Evolutionary conservation across 1,140 invertebrate species (phyloP).

Genomic region (Trichonephila clavata): DNA sequence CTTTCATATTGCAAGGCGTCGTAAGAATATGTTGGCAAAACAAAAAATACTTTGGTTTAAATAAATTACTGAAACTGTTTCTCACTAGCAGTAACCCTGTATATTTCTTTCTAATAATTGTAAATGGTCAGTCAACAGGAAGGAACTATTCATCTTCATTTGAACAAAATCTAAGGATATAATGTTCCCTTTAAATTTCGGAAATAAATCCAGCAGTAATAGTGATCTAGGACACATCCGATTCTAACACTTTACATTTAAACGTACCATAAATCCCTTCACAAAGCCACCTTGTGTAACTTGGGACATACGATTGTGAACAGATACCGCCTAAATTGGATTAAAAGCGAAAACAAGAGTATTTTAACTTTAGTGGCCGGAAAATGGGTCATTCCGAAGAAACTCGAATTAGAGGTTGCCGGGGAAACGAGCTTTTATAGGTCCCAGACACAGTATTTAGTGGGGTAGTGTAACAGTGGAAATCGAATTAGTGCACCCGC

Average conservation of each 20-base stretch:
- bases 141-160: no score
- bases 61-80: no score
- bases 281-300: neutral
- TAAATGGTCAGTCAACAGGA: no score
- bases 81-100: no score
- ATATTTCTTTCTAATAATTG: no score
- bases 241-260: conserved; percentile 25
- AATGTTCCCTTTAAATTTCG: neutral
- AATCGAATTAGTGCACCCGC: conserved; percentile 71
- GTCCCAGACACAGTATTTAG: conserved; percentile 64
- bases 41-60: no score
- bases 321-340: conserved; percentile 40
- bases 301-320: conserved; percentile 17
- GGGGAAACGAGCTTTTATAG: conserved; percentile 68
- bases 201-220: neutral
- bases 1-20: no score
- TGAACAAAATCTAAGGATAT: neutral
- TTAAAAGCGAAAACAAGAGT: conserved; percentile 61
- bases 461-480: conserved; percentile 58
- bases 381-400: conserved; percentile 67
- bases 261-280: neutral
- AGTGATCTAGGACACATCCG: neutral
- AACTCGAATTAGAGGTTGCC: conserved; percentile 65
- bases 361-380: conserved; percentile 64
- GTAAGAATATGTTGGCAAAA: no score